Evolutionary conservation across 2,888 invertebrate species (phyloP).

Genomic region (Dorcus parallelipipedus): DNA sequence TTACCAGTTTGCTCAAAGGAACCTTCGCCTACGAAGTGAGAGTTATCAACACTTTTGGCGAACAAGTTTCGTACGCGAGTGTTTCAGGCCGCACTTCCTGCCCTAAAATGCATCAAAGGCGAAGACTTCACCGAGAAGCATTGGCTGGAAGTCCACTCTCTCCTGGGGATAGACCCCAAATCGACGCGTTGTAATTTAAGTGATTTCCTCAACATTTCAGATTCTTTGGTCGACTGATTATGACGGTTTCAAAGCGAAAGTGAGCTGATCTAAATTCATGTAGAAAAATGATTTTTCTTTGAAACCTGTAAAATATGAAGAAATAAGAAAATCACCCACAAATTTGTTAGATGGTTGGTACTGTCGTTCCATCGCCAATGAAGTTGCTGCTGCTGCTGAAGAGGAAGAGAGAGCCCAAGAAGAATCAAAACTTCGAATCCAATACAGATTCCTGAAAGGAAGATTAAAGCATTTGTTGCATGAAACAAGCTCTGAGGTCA

Average conservation of each 20-base stretch:
- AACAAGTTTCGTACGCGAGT: not conserved
- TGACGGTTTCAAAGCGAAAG: too few relatives aligned
- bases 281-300: too few relatives aligned
- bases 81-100: conserved; percentile 57
- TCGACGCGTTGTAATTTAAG: conserved; percentile 77
- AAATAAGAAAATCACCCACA: not conserved
- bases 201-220: conserved; percentile 66
- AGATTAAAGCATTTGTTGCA: conserved; percentile 87
- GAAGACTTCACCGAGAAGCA: conserved; percentile 86
- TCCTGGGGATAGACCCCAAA: conserved; percentile 71
- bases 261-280: too few relatives aligned
- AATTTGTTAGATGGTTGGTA: conserved; percentile 81
- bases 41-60: not conserved
- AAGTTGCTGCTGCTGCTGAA: conserved; percentile 55
- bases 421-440: conserved; percentile 75
- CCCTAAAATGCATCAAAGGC: conserved; percentile 77
- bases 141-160: conserved; percentile 84
- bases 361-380: conserved; percentile 75
- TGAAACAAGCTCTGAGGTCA: conserved; percentile 85
- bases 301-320: too few relatives aligned
- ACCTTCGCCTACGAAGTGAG: conserved; percentile 67
- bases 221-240: conserved; percentile 46
- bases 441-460: conserved; percentile 80
- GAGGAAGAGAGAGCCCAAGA: conserved; percentile 58
- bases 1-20: conserved; percentile 69